Base-by-base conservation (phyloP, 2,797 vertebrate genomes). In the Gephyroberyx darwinii region DNA sequence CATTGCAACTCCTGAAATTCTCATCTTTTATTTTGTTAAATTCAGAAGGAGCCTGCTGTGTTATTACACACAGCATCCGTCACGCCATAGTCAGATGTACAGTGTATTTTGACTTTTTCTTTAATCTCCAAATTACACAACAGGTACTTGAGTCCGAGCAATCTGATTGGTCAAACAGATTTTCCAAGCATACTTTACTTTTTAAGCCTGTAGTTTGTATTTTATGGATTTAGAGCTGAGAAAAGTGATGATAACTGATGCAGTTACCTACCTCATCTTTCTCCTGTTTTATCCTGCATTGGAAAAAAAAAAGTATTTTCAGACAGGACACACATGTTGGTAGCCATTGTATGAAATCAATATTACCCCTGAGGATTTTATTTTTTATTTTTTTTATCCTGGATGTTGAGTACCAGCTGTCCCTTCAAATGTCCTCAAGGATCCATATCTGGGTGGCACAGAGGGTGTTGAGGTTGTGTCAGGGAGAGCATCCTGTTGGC, bases 401-500 rank as follows among this genome's bases (percentile, higher is more conserved):
- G 70, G 61, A 79, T 75, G 73, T 65, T 61, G 74, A 77, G 75
- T 0, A 77, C 62, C 54, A 59, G 4, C 58, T 64, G 47, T 85
- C 57, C 70, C 64, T 72, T 75, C 83, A 82, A 76, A 74, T 88
- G 79, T 74, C 75, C 43, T 77, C 33, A 2, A 52, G 1, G 77
- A 77, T 86, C 82, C 66, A 77, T 88, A 80, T 86, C 82, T 77
- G 62, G 19, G 57, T 47, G 51, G 53, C 55, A 52, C 8, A n/a
- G 7, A 1, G 63, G 55, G 81, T 78, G 77, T 71, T n/a, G 65
- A 57, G 73, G 75, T 52, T 80, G 59, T 79, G 86, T 85, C 76
- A 83, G 60, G 13, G 0, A 66, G 65, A 68, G 57, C 84, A 81
- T 91, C 90, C 90, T 91, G 90, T 91, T 90, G 86, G 86, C 80